A percentile compares a stretch with the other conserved stretches of the same genome.
phyloP scores from a whole-genome alignment of 1,140 invertebrate species.

The Heliconius congener region DNA sequence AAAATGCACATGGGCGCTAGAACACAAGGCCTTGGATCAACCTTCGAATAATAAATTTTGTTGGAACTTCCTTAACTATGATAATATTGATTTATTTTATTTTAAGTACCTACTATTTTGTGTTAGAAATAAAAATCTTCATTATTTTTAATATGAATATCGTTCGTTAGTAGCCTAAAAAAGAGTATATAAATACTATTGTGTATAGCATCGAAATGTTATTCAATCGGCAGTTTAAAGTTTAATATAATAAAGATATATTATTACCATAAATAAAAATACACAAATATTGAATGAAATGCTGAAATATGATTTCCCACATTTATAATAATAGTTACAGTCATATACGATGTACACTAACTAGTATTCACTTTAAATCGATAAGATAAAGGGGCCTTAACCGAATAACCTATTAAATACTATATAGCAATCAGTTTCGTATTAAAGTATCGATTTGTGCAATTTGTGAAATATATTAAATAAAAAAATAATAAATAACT shows the following conservation, averaged over 20 bases:
- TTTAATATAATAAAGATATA: no score
- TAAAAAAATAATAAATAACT: no score
- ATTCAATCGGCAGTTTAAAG: no score
- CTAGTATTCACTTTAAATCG: slow-evolving; percentile 22
- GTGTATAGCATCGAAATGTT: no score
- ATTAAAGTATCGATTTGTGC: not conserved
- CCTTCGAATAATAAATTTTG: slow-evolving; percentile 2
- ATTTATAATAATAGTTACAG: not conserved
- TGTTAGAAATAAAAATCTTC: no score
- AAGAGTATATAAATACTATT: no score
- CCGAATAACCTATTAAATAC: slow-evolving; percentile 47
- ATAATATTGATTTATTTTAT: not conserved
- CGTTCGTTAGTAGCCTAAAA: no score
- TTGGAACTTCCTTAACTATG: not conserved
- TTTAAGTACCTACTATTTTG: no score
- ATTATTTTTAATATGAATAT: no score
- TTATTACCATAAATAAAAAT: not conserved
- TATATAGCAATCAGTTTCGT: not conserved
- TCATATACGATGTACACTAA: not conserved
- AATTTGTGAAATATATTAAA: no score
- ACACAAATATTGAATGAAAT: not conserved
- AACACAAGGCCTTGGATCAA: not conserved
- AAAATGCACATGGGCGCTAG: not conserved
- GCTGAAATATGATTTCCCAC: not conserved
- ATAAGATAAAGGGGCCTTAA: slow-evolving; percentile 56